Base-by-base conservation (phyloP, 1,140 invertebrate genomes). In the Aphaenogaster rudis region DNA sequence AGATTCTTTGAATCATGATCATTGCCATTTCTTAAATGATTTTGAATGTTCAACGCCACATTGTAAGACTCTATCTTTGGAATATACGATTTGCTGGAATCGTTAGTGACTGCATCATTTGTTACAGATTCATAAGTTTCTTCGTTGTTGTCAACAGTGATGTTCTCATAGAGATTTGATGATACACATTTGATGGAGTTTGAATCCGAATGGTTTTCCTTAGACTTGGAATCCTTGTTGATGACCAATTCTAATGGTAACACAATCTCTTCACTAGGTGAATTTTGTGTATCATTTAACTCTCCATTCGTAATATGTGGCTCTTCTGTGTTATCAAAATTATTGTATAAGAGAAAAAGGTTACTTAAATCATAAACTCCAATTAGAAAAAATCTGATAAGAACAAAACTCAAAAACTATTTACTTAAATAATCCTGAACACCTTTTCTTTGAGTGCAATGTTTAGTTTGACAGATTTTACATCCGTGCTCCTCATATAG, bases 401-500 rank as follows among this genome's bases (percentile, higher is more conserved):
- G n/a, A 7, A 28, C 1, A 45, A 50, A 74, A 15, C 11, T 21
- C n/a, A 1, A 39, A 72, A 67, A 57, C 15, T 57, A 33, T 57
- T 28, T 91, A 94, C 92, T 85, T 13, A 17, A 69, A 72, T 90
- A 92, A 74, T 91, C 76, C 39, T 79, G 86, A 81, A 78, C 81
- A 59, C 54, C 87, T 45, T 69, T 28, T 69, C 21, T 28, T 50
- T 84, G 64, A 67, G 87, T 66, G 7, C 33, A 67, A 0, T 54
- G 77, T 71, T 91, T 80, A 17, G 89, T 86, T 28, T 86, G 69
- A 77, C 95, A 95, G 13, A 91, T 88, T 81, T 93, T 94, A 72
- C 94, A 95, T 7, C 94, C 94, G 64, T 94, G 88, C 64, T 95
- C 94, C 72, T 95, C 95, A n/a, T 94, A 91, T 36, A 95, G 61